Percentiles rank a stretch among this genome's conserved stretches.
Evolutionary conservation across 2,797 vertebrate genomes (phyloP).

Genomic region (Discoglossus pictus): DNA sequence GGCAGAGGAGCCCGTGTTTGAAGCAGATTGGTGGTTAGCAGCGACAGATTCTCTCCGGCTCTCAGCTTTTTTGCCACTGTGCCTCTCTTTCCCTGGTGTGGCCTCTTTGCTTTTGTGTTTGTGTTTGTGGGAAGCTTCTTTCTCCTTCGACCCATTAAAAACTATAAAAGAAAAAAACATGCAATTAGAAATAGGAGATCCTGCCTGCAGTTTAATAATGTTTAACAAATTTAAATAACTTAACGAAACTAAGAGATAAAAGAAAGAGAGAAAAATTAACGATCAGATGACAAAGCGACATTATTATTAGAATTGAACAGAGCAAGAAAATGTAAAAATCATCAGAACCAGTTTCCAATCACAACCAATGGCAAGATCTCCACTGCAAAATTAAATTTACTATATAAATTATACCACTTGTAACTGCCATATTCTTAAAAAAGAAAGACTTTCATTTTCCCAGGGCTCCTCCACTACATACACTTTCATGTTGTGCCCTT

Average conservation of each 20-base stretch:
- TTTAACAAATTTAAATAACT: background rate
- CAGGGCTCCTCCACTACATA: too few relatives aligned
- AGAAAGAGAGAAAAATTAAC: background rate
- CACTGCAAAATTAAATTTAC: too few relatives aligned
- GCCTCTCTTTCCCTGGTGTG: slow-evolving; percentile 86
- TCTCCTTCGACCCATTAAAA: slow-evolving; percentile 90
- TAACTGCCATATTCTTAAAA: too few relatives aligned
- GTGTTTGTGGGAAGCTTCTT: slow-evolving; percentile 79
- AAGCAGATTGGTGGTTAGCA: slow-evolving; percentile 61
- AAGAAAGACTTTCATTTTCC: too few relatives aligned
- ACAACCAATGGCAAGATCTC: too few relatives aligned
- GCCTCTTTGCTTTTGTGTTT: slow-evolving; percentile 88
- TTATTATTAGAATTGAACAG: too few relatives aligned
- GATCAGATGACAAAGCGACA: background rate
- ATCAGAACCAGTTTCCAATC: too few relatives aligned
- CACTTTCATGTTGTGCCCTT: too few relatives aligned
- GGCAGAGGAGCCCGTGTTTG: slow-evolving; percentile 73
- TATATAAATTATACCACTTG: too few relatives aligned
- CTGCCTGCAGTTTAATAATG: too few relatives aligned
- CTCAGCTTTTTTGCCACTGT: slow-evolving; percentile 79
- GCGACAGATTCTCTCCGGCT: slow-evolving; percentile 77
- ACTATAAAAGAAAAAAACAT: slow-evolving; percentile 69
- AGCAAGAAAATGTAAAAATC: too few relatives aligned
- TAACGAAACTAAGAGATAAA: background rate
- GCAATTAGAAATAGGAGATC: background rate